These are phyloP conservation scores for Hedya salicella DNA, from an alignment of 2,888 invertebrate genomes.

Conservation along the genomic window DNA sequence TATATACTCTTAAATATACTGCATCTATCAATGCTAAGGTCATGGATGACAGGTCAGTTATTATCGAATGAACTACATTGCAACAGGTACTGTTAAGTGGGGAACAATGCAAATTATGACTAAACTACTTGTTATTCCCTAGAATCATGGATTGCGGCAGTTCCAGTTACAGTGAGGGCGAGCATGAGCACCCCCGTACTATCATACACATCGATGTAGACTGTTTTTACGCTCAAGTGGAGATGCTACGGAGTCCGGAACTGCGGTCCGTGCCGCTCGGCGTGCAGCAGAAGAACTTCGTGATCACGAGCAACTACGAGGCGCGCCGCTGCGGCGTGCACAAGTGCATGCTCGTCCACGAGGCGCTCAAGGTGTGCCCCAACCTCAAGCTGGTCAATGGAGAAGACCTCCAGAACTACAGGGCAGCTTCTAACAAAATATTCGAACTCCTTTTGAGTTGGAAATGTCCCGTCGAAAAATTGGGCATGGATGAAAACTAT, in stretches of 20 bases:
- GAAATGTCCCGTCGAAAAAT: constrained; percentile 90
- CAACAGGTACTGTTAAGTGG: constrained; percentile 76
- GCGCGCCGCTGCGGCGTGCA: constrained; percentile 90
- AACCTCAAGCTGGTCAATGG: constrained; percentile 91
- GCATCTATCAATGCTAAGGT: constrained; percentile 67
- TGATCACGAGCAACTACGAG: constrained; percentile 94
- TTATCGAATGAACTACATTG: constrained; percentile 60
- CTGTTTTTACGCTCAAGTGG: constrained; percentile 95
- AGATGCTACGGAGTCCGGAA: constrained; percentile 89
- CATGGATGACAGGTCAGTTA: constrained; percentile 78
- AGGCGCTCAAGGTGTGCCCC: constrained; percentile 90
- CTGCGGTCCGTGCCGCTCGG: constrained; percentile 89
- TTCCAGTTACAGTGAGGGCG: constrained; percentile 70
- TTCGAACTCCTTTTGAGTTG: constrained; percentile 89
- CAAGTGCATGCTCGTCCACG: constrained; percentile 91
- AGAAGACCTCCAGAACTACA: constrained; percentile 92
- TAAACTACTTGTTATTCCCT: constrained; percentile 68
- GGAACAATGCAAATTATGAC: constrained; percentile 73
- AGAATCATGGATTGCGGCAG: constrained; percentile 81
- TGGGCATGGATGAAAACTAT: constrained; percentile 94
- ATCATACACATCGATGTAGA: constrained; percentile 93
- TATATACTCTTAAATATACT: constrained; percentile 65
- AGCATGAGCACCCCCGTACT: constrained; percentile 86
- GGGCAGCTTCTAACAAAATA: constrained; percentile 91
- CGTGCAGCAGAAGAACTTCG: constrained; percentile 92